phyloP scores from a whole-genome alignment of 1,140 invertebrate species.

The Tetramorium alpestre region DNA sequence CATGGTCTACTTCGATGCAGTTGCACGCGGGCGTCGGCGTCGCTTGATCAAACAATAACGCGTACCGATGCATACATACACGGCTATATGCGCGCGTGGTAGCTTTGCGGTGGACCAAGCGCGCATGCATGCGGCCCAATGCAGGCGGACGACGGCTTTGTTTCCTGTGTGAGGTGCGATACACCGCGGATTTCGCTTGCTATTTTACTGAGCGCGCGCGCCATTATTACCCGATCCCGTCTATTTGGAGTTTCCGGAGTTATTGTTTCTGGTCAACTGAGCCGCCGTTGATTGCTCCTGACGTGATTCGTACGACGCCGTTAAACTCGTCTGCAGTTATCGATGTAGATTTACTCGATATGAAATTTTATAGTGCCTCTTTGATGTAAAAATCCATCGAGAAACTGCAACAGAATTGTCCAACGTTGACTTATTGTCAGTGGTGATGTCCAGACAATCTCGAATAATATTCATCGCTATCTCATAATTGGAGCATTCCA shows the following conservation, averaged over 20 bases:
- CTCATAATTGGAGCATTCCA: background rate
- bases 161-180: conserved; percentile 22
- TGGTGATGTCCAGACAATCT: no score
- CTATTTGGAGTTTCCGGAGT: conserved; percentile 20
- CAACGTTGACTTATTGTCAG: background rate
- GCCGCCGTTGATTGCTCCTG: conserved; percentile 9
- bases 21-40: conserved; percentile 6
- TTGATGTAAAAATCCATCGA: background rate
- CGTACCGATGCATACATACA: conserved; percentile 13
- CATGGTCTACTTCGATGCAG: conserved; percentile 18
- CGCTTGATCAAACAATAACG: conserved; percentile 55
- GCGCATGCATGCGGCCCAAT: background rate
- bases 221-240: conserved; percentile 25
- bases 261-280: conserved; percentile 31
- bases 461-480: background rate
- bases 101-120: conserved; percentile 27
- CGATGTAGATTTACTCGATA: background rate
- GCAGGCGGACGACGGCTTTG: conserved; percentile 18
- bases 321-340: background rate
- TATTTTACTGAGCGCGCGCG: conserved; percentile 22
- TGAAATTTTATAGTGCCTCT: background rate
- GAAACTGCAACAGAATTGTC: background rate
- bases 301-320: conserved; percentile 13
- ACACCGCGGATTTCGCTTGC: background rate
- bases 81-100: background rate